Conservation (phyloP, 1,140 invertebrate species). For the Idris sp. region DNA sequence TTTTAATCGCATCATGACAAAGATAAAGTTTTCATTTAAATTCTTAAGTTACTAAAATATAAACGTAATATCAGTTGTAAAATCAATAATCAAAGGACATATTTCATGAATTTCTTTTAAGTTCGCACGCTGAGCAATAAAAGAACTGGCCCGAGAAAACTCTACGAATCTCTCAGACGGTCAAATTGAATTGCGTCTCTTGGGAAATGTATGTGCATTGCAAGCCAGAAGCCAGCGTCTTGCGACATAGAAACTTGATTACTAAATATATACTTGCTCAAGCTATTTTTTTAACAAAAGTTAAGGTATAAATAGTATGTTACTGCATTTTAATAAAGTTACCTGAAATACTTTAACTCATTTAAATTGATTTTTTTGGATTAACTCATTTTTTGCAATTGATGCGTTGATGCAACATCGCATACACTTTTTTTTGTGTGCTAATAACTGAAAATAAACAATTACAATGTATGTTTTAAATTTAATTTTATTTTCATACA, state of each 20-base stretch:
- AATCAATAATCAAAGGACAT: slow-evolving; percentile 65
- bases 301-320: too few relatives aligned
- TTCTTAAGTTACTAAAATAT: background rate
- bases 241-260: slow-evolving; percentile 64
- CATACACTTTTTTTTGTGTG: too few relatives aligned
- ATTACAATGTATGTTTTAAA: too few relatives aligned
- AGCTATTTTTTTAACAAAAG: slow-evolving; percentile 18
- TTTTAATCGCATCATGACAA: background rate
- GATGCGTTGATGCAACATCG: too few relatives aligned
- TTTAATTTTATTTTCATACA: too few relatives aligned
- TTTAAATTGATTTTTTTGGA: too few relatives aligned
- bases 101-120: slow-evolving; percentile 64
- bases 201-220: slow-evolving; percentile 67
- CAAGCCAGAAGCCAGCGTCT: slow-evolving; percentile 26
- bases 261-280: slow-evolving; percentile 55
- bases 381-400: too few relatives aligned
- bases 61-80: slow-evolving; percentile 1
- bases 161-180: slow-evolving; percentile 64
- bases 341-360: too few relatives aligned
- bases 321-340: too few relatives aligned
- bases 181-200: slow-evolving; percentile 70
- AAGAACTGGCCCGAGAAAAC: slow-evolving; percentile 64
- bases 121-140: slow-evolving; percentile 62
- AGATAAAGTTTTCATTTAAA: slow-evolving; percentile 1
- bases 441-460: too few relatives aligned